Conservation (phyloP, 2,113 vertebrate species). For the Larimichthys polyactis region DNA sequence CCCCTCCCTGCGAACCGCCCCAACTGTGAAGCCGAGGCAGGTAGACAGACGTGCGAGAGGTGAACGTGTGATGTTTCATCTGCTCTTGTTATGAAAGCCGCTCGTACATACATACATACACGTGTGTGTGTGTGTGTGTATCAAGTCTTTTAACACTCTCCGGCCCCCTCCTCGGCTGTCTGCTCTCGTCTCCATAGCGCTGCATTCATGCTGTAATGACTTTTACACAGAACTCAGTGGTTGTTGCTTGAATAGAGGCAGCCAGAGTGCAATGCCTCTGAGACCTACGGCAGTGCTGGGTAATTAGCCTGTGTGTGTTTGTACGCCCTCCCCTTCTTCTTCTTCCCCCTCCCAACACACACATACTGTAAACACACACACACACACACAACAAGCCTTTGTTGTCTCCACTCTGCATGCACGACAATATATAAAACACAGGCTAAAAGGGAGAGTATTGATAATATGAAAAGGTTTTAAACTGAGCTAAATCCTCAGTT, state of each 20-base stretch:
- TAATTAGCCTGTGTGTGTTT: constrained; percentile 87
- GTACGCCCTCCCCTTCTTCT: constrained; percentile 55
- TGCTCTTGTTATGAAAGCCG: constrained; percentile 7
- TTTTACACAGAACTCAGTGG: constrained; percentile 81
- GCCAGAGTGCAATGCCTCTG: constrained; percentile 81
- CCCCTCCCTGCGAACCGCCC: constrained; percentile 36
- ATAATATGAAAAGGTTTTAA: constrained; percentile 43
- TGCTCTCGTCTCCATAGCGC: constrained; percentile 60
- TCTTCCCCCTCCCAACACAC: constrained; percentile 34
- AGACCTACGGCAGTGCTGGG: constrained; percentile 81
- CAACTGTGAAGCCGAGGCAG: constrained; percentile 37
- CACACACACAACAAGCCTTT: constrained; percentile 68
- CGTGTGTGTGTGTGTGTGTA: not conserved
- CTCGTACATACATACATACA: too few relatives aligned
- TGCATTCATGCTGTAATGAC: constrained; percentile 83
- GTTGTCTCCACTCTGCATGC: constrained; percentile 68
- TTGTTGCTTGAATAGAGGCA: constrained; percentile 76
- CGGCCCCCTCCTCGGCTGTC: constrained; percentile 21
- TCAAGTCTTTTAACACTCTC: not conserved
- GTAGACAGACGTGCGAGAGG: constrained; percentile 17
- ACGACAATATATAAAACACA: constrained; percentile 47
- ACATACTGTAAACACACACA: constrained; percentile 35
- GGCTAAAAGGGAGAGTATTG: constrained; percentile 43
- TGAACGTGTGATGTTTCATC: constrained; percentile 40
- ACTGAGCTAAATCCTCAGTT: not conserved